These are phyloP conservation scores for Cherax quadricarinatus DNA, from an alignment of 1,140 invertebrate genomes.

Conservation along the genomic window DNA sequence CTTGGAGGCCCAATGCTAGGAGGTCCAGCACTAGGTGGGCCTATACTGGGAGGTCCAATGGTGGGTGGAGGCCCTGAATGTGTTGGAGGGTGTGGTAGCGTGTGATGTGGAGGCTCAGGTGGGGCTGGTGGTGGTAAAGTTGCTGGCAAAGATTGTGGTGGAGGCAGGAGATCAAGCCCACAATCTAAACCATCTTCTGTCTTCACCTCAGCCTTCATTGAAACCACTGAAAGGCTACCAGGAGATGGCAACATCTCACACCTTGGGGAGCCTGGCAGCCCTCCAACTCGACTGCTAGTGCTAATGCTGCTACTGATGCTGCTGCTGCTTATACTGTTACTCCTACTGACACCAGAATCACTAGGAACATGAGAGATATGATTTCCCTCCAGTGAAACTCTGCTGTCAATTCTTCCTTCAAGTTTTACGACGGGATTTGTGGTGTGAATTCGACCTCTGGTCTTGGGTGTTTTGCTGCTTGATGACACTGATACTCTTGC, in stretches of 20 bases:
- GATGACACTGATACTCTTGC: constrained; percentile 53
- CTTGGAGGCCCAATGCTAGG: constrained; percentile 71
- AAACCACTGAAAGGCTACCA: constrained; percentile 1
- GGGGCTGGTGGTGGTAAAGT: constrained; percentile 60
- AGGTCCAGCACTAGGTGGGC: constrained; percentile 69
- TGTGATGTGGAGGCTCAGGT: constrained; percentile 62
- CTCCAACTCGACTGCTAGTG: constrained; percentile 35
- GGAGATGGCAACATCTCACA: constrained; percentile 54
- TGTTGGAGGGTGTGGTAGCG: constrained; percentile 48
- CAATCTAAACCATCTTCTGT: constrained; percentile 50
- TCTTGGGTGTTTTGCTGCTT: constrained; percentile 56
- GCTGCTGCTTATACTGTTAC: constrained; percentile 42
- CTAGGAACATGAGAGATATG: constrained; percentile 40
- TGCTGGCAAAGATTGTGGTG: constrained; percentile 57
- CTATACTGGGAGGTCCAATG: constrained; percentile 69
- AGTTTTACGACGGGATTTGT: constrained; percentile 64
- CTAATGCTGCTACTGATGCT: constrained; percentile 34
- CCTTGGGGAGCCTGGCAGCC: constrained; percentile 34
- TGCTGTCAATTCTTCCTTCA: constrained; percentile 59
- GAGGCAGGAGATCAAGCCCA: constrained; percentile 45
- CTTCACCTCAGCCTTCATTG: constrained; percentile 56
- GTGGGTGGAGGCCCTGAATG: constrained; percentile 63
- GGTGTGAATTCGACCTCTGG: constrained; percentile 36
- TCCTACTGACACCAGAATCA: constrained; percentile 44
- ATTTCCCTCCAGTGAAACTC: constrained; percentile 30